Percentiles rank a stretch among this genome's conserved stretches.
Evolutionary conservation across 2,888 invertebrate species (phyloP).

Genomic region (Timandra comae): DNA sequence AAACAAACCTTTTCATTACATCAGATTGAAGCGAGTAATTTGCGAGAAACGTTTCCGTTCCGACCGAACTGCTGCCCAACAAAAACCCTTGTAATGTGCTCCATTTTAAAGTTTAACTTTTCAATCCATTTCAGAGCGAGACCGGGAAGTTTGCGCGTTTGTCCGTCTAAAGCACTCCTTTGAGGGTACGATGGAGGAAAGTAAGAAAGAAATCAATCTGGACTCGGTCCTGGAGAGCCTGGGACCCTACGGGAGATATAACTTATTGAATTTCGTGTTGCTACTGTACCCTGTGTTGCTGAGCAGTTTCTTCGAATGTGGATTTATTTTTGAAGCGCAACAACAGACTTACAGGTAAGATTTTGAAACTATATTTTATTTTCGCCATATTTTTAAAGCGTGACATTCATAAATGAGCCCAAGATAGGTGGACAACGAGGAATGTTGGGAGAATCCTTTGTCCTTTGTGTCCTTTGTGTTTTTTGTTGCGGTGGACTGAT

Average conservation of each 20-base stretch:
- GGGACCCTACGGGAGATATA: slow-evolving; percentile 66
- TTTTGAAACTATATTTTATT: slow-evolving; percentile 2
- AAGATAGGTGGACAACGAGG: no score
- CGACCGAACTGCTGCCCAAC: slow-evolving; percentile 3
- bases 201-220: slow-evolving; percentile 64
- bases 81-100: slow-evolving; percentile 9
- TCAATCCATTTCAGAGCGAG: slow-evolving; percentile 34
- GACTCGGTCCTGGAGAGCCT: slow-evolving; percentile 64
- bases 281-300: slow-evolving; percentile 58
- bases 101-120: slow-evolving; percentile 24
- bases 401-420: no score
- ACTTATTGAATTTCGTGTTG: slow-evolving; percentile 60
- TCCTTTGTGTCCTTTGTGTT: no score
- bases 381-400: no score
- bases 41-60: slow-evolving; percentile 2
- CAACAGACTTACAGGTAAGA: slow-evolving; percentile 55
- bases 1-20: not conserved
- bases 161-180: slow-evolving; percentile 6
- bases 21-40: slow-evolving; percentile 1
- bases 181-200: slow-evolving; percentile 51
- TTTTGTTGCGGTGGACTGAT: no score
- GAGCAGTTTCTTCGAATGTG: slow-evolving; percentile 67
- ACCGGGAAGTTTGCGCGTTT: slow-evolving; percentile 9
- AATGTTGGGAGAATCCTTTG: no score
- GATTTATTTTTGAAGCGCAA: slow-evolving; percentile 67